A percentile compares a stretch with the other conserved stretches of the same genome.
phyloP scores from a whole-genome alignment of 2,113 vertebrate species.

The Etheostoma cragini region DNA sequence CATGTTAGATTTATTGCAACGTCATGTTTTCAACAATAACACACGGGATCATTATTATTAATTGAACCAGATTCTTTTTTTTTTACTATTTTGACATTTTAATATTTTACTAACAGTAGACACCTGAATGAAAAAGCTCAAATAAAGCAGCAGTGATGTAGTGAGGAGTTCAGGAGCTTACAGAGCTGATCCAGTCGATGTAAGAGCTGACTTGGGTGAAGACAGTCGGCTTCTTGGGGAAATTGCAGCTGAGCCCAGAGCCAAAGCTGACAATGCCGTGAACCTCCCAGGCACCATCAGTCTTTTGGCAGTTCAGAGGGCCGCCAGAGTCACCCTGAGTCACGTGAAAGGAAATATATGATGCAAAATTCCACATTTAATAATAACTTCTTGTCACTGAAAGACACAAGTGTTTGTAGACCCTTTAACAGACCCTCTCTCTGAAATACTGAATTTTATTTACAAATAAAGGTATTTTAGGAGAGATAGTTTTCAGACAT shows the following conservation, averaged over 20 bases:
- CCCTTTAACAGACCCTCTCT: background rate
- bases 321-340: constrained; percentile 92
- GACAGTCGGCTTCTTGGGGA: constrained; percentile 87
- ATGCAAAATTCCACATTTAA: constrained; percentile 5
- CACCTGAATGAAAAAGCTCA: background rate
- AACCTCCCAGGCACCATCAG: constrained; percentile 84
- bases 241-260: constrained; percentile 85
- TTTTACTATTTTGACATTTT: too few relatives aligned
- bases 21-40: background rate
- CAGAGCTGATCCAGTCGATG: constrained; percentile 87
- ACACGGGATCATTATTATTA: background rate
- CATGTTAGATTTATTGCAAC: constrained; percentile 9
- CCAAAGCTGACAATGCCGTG: constrained; percentile 93
- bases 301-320: constrained; percentile 88
- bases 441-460: background rate
- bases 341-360: constrained; percentile 13
- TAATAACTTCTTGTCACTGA: background rate
- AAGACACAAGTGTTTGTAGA: background rate
- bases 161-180: constrained; percentile 68
- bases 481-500: background rate
- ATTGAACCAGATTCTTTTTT: background rate
- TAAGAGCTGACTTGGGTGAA: constrained; percentile 91
- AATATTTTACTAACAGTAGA: too few relatives aligned
- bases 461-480: background rate
- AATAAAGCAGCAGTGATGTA: background rate